Base-by-base conservation (phyloP, 1,140 invertebrate genomes). In the Macrobrachium nipponense region DNA sequence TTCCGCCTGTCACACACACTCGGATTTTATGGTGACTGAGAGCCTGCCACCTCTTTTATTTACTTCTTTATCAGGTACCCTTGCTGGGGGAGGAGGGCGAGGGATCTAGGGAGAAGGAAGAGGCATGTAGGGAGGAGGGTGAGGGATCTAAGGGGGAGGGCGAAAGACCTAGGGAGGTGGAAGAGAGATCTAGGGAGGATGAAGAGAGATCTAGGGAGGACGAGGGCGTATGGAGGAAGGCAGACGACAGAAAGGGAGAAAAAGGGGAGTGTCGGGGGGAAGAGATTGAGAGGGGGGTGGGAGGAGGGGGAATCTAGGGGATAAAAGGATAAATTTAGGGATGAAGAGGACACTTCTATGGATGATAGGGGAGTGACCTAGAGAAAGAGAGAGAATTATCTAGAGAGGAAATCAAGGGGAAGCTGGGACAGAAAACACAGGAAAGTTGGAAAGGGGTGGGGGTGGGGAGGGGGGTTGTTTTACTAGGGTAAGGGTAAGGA, bases 1-100 rank as follows among this genome's bases (percentile, higher is more conserved):
- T 68, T 61, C 62, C 75, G 82, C 23, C 82, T 84, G 82, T 84
- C 82, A 84, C 60, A 23, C 8, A 7, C 82, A 84, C 82, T 17
- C 82, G 76, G 20, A 78, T 84, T 84, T 84, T 84, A 84, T 84
- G 82, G 43, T 68, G 82, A 84, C 61, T 82, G 43, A 78, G 75
- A 66, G 82, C 66, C 66, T 44, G 51, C 59, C 70, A 59, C 27
- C 61, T 58, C 20, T 70, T 58, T 58, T 77, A 58, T 77, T 77
- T 77, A 77, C 75, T 59, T 70, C 66, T 70, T 59, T 77, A 27
- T 58, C 75, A 77, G 75, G 75, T 77, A 77, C 51, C 44, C 11
- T 61, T 20, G 11, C 12, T 12, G 58, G 2, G 51, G 12, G 76
- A n/a, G 44, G 27, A 62, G 12, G 51, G 14, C 7, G 20, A 17